Evolutionary conservation across 2,888 invertebrate species (phyloP), one percentile per base, ranked within the genome.

Genomic region (Tineola bisselliella): DNA sequence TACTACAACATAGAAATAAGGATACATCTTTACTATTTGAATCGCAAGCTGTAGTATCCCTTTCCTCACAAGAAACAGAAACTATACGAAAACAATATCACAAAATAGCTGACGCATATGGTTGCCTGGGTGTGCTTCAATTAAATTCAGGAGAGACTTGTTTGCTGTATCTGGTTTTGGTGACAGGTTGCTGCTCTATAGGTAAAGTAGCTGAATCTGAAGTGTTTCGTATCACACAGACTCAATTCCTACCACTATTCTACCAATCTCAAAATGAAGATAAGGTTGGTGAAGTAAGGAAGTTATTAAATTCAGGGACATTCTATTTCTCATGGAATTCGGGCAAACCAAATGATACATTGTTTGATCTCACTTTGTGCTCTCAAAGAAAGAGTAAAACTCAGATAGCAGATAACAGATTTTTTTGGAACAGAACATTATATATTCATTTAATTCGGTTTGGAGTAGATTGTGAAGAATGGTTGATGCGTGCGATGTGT

Each of bases 391-490:
- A 94, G 70, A 91, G 92, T 66, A 93, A 93, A 75, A 94, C 94
- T 10, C 90, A 88, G 13, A 89, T 89, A 66, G 93, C 97, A 56
- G 99, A 99, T 81, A 96, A 97, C 73, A 90, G 98, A 74, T 99
- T 99, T 80, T 99, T 99, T 77, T 99, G 99, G 98, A 99, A 99
- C 79, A 92, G 98, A 69, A 97, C 96, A 88, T 88, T 99, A 65
- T 96, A 97, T 76, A 94, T 98, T 64, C 97, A 97, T 81, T 88
- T 99, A 66, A 91, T 97, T 69, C 90, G 97, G 66, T 99, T 91
- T 87, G 96, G 96, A 61, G 94, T 99, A 44, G 93, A 97, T 75
- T 94, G 95, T 68, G 90, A 91, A 65, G 90, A 93, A 59, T 99
- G 99, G 99, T 87, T 99, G 62, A 88, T 98, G 48, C 95, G 96